A percentile compares a stretch with the other conserved stretches of the same genome.
Conservation (phyloP, 2,888 invertebrate genomes). For the Parnassius apollo region DNA sequence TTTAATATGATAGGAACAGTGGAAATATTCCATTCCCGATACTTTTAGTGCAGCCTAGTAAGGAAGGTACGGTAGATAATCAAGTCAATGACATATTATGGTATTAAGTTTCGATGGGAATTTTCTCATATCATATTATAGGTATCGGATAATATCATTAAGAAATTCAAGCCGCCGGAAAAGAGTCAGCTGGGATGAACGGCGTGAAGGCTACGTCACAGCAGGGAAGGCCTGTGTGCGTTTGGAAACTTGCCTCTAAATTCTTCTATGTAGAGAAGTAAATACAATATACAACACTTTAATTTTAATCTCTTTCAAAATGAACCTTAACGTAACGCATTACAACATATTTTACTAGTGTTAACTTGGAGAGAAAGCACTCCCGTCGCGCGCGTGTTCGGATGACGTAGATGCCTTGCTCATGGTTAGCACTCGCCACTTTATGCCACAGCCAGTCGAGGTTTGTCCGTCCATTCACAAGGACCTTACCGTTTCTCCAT, state of each 20-base stretch:
- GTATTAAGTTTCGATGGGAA: slow-evolving; percentile 53
- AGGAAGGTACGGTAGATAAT: slow-evolving; percentile 19
- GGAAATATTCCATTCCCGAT: too few relatives aligned
- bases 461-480: slow-evolving; percentile 55
- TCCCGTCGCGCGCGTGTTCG: slow-evolving; percentile 65
- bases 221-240: slow-evolving; percentile 32
- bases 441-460: slow-evolving; percentile 54
- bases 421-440: slow-evolving; percentile 38
- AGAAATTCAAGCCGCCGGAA: slow-evolving; percentile 70
- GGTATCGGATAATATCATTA: slow-evolving; percentile 50
- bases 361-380: slow-evolving; percentile 70
- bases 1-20: too few relatives aligned
- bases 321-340: slow-evolving; percentile 50
- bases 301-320: slow-evolving; percentile 29
- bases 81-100: slow-evolving; percentile 33
- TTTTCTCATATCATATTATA: slow-evolving; percentile 50
- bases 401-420: slow-evolving; percentile 71
- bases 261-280: slow-evolving; percentile 46
- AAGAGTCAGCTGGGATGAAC: slow-evolving; percentile 63
- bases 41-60: too few relatives aligned
- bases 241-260: slow-evolving; percentile 38
- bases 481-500: slow-evolving; percentile 42
- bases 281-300: slow-evolving; percentile 35
- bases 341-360: slow-evolving; percentile 51
- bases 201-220: slow-evolving; percentile 63